A percentile compares a stretch with the other conserved stretches of the same genome.
Evolutionary conservation across 2,113 vertebrate species (phyloP).

Genomic region (Oncorhynchus clarkii): DNA sequence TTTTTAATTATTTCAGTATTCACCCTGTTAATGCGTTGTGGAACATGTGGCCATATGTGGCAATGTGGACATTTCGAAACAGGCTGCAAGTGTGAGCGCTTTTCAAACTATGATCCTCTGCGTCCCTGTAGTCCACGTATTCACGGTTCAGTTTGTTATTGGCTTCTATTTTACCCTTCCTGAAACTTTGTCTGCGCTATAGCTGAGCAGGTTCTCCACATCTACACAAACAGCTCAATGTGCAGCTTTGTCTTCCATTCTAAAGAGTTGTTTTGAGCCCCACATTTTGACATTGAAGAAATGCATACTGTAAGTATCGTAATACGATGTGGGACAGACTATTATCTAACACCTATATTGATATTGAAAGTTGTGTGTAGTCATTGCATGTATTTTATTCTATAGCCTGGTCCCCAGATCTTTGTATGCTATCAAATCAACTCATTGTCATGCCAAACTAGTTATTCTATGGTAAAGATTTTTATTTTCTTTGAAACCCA

Average conservation of each 20-base stretch:
- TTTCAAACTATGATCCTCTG: neutral
- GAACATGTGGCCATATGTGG: constrained; percentile 2
- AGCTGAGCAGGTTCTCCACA: neutral
- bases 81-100: neutral
- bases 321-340: neutral
- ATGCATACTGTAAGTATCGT: neutral
- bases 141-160: neutral
- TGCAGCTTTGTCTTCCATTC: neutral
- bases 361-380: too few species aligned
- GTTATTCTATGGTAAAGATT: neutral
- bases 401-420: too few species aligned
- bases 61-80: neutral
- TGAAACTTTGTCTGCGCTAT: neutral
- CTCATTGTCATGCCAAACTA: too few species aligned
- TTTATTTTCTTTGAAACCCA: neutral
- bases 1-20: constrained; percentile 4
- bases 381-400: too few species aligned
- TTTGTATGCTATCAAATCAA: neutral
- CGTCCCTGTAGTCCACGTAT: too few species aligned
- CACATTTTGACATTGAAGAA: neutral
- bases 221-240: neutral
- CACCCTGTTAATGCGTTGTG: constrained; percentile 35
- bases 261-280: neutral
- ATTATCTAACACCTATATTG: neutral
- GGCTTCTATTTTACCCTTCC: neutral